Evolutionary conservation across 1,140 invertebrate species (phyloP), one percentile per base, ranked within the genome.

Genomic region (Drusus annulatus): DNA sequence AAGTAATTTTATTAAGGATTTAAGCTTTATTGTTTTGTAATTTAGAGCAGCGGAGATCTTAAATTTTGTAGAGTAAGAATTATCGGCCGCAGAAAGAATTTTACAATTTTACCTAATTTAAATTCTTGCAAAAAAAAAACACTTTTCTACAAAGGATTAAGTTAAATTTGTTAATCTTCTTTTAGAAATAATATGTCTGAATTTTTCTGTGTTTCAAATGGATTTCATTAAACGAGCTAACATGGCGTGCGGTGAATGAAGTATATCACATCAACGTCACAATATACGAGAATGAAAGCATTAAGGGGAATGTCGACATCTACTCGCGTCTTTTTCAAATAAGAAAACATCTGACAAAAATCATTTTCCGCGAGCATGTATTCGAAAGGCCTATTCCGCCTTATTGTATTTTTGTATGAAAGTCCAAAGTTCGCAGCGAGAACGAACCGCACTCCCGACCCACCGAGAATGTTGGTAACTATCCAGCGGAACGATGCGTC

Each of bases 1-100:
- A 68, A 74, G 45, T 79, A 79, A 79, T 79, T 79, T 79, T 69
- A 79, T 79, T 75, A 79, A 79, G 69, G 78, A 79, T 79, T 79
- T 65, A 23, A 45, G 23, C 19, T 28, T 31, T 23, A 21, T 76
- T 63, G 25, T 65, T 31, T 21, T 52, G 45, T 71, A 71, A 28
- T 65, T 21, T 28, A 25, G 16, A 31, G 1, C 21, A 5, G 28
- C 2, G 7, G 19, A n/a, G 16, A 31, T 65, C 36, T 65, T 65
- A 28, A 31, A 36, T 65, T 65, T 31, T 3, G 2, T 8, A 6
- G 31, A 36, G 8, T 36, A 36, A 4, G 16, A 65, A 15, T 65
- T 21, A 65, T 28, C 36, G 10, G 7, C 8, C 8, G 36, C 36
- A 45, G 36, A 45, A 45, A 45, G 0, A n/a, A 4, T 6, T 36